Evolutionary conservation across 92 coral and sea anemone genomes (phyloP).

Genomic region (Paramuricea clavata): DNA sequence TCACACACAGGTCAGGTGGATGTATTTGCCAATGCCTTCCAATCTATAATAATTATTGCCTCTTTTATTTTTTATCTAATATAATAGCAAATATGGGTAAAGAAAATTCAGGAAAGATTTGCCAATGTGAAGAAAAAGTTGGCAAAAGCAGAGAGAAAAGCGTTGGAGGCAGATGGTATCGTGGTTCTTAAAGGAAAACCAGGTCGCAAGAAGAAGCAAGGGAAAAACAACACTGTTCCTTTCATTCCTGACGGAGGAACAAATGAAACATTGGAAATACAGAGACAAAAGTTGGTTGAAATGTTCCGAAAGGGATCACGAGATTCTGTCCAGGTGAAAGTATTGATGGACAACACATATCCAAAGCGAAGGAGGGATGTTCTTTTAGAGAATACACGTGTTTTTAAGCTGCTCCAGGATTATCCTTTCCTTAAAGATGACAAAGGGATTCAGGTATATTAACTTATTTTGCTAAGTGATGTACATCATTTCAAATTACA

Average conservation of each 20-base stretch:
- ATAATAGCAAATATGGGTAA: constrained; percentile 48
- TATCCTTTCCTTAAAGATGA: too few relatives aligned
- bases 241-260: constrained; percentile 51
- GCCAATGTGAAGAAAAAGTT: neutral
- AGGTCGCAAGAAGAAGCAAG: constrained; percentile 14
- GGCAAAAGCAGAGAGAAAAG: neutral
- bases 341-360: constrained; percentile 43
- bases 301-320: neutral
- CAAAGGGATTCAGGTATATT: too few relatives aligned
- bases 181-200: constrained; percentile 43
- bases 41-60: too few relatives aligned
- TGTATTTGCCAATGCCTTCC: too few relatives aligned
- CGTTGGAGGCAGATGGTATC: neutral
- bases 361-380: neutral
- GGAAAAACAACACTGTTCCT: neutral
- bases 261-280: neutral
- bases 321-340: neutral
- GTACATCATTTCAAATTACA: neutral
- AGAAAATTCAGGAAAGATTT: constrained; percentile 30
- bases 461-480: neutral
- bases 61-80: neutral
- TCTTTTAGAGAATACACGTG: neutral
- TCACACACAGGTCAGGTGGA: neutral
- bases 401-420: neutral
- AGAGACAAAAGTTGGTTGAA: constrained; percentile 8